Conservation (phyloP, 1,140 invertebrate species). For the Meloidogyne exigua region DNA sequence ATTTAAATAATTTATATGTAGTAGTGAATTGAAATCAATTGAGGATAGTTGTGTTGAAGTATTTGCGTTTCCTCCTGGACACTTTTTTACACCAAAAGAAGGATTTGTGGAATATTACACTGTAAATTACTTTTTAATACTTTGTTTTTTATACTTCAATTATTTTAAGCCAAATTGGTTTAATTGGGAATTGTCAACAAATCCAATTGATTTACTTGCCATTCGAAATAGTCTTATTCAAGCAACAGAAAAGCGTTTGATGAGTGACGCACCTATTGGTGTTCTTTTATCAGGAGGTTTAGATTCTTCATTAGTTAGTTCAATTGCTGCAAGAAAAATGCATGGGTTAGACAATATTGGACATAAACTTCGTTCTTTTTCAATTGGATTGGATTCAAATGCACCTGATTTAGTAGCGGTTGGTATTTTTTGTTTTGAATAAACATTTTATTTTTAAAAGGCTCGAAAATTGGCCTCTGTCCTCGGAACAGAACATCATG, state of each 20-base stretch:
- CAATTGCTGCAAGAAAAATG: constrained; percentile 59
- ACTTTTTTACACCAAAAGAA: constrained; percentile 52
- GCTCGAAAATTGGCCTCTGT: constrained; percentile 57
- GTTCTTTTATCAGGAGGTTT: constrained; percentile 60
- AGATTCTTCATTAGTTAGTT: constrained; percentile 60
- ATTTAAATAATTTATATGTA: constrained; percentile 28
- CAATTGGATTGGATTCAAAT: constrained; percentile 54
- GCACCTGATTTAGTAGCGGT: constrained; percentile 59
- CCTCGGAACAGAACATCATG: constrained; percentile 60
- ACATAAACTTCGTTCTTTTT: constrained; percentile 53
- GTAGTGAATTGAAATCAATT: constrained; percentile 63
- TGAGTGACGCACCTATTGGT: constrained; percentile 62
- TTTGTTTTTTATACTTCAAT: not conserved
- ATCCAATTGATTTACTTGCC: constrained; percentile 34
- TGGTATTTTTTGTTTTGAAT: not conserved
- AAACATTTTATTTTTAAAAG: not conserved
- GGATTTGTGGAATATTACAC: constrained; percentile 62
- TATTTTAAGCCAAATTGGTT: constrained; percentile 53
- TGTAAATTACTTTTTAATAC: not conserved
- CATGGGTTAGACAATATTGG: constrained; percentile 32
- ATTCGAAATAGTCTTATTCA: constrained; percentile 49
- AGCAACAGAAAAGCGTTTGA: constrained; percentile 59
- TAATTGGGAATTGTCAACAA: constrained; percentile 37
- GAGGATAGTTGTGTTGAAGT: constrained; percentile 52
- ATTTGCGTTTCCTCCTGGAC: constrained; percentile 56